phyloP scores from a whole-genome alignment of 2,888 invertebrate genomes.

The Epirrhoe tristata region DNA sequence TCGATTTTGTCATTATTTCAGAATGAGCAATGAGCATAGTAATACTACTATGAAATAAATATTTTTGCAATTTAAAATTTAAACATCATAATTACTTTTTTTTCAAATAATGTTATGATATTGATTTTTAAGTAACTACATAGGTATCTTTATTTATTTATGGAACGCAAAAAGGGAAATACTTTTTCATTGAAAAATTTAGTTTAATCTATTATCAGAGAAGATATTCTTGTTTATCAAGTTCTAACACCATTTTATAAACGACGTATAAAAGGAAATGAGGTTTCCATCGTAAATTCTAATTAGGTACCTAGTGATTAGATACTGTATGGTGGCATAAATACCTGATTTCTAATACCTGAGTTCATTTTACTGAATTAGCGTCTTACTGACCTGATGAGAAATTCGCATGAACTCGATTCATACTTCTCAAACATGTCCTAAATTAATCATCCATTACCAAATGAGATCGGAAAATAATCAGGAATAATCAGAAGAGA shows the following conservation, averaged over 20 bases:
- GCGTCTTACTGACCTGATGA: constrained; percentile 26
- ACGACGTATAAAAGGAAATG: constrained; percentile 59
- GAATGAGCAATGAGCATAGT: too few species aligned
- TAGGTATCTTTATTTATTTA: too few species aligned
- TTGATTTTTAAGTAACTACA: too few species aligned
- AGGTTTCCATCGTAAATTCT: constrained; percentile 61
- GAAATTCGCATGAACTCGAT: constrained; percentile 22
- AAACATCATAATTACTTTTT: too few species aligned
- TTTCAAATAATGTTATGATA: too few species aligned
- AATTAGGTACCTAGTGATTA: constrained; percentile 52
- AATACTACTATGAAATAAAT: too few species aligned
- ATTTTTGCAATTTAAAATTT: too few species aligned
- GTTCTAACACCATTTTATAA: constrained; percentile 34
- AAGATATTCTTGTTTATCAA: constrained; percentile 31
- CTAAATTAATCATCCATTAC: constrained; percentile 16
- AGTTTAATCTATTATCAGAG: background rate
- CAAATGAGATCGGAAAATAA: constrained; percentile 8
- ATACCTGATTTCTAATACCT: constrained; percentile 57
- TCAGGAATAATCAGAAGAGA: background rate
- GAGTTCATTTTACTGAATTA: constrained; percentile 37
- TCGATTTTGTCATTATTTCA: too few species aligned
- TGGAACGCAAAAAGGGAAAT: background rate
- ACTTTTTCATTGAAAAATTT: background rate
- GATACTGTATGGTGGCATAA: constrained; percentile 47
- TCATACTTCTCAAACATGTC: constrained; percentile 7